A percentile compares a stretch with the other conserved stretches of the same genome.
Conservation (phyloP, 2,113 vertebrate genomes). For the Pungitius pungitius region DNA sequence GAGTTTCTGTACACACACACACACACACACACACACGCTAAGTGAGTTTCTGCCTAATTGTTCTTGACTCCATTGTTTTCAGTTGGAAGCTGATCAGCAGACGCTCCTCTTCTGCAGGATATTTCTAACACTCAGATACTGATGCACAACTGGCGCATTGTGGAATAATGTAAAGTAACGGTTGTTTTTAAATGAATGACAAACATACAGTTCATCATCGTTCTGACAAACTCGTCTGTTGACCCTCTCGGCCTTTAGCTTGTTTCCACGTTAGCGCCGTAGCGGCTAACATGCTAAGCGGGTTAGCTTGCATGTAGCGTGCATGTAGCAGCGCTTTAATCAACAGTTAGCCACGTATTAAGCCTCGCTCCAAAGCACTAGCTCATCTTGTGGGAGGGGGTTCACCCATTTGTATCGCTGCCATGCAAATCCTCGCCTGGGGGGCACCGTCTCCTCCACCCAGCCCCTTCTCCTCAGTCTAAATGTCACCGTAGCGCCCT, state of each 20-base stretch:
- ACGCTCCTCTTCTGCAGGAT: too few species aligned
- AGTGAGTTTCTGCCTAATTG: conserved; percentile 66
- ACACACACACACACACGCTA: conserved; percentile 30
- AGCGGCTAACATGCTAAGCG: conserved; percentile 65
- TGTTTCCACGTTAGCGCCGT: conserved; percentile 46
- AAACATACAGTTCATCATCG: background rate
- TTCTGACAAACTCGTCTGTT: background rate
- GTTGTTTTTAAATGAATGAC: background rate
- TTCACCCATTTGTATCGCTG: conserved; percentile 63
- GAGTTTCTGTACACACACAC: conserved; percentile 25
- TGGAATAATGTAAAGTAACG: too few species aligned
- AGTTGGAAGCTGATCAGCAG: conserved; percentile 66
- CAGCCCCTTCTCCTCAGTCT: conserved; percentile 33
- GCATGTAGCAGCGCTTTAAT: conserved; percentile 67
- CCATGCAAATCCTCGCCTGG: conserved; percentile 55
- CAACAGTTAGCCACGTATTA: conserved; percentile 67
- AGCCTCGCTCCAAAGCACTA: conserved; percentile 63
- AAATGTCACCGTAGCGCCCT: conserved; percentile 77
- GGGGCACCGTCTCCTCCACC: conserved; percentile 39
- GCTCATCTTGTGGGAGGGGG: conserved; percentile 53
- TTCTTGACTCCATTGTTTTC: conserved; percentile 70
- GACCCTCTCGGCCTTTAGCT: conserved; percentile 33
- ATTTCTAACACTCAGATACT: too few species aligned
- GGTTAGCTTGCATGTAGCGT: conserved; percentile 66
- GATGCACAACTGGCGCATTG: too few species aligned